Percentiles rank a stretch among this genome's conserved stretches.
Conservation (phyloP, 1,140 invertebrate species). For the Amphibalanus amphitrite region DNA sequence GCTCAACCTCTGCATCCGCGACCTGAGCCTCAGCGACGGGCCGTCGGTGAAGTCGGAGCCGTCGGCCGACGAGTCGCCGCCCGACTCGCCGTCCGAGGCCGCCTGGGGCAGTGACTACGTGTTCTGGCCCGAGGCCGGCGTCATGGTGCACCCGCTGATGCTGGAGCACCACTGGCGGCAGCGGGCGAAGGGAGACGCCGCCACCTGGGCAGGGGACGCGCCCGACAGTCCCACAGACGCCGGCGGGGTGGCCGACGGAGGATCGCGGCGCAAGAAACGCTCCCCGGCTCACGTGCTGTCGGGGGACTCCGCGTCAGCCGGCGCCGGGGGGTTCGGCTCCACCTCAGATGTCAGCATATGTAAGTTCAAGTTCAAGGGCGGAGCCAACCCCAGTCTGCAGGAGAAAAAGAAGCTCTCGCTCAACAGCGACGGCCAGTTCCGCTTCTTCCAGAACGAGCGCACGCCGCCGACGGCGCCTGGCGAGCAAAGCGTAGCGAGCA, state of each 20-base stretch:
- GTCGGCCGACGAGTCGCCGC: too few species aligned
- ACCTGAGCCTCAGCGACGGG: not conserved
- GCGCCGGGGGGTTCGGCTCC: not conserved
- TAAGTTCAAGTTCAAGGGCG: conserved; percentile 81
- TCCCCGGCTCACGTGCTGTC: not conserved
- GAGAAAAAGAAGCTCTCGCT: conserved; percentile 81
- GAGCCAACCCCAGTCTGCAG: conserved; percentile 63
- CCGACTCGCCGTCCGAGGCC: not conserved
- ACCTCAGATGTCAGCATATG: conserved; percentile 50
- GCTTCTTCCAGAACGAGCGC: conserved; percentile 40
- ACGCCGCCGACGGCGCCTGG: not conserved
- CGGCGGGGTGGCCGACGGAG: not conserved
- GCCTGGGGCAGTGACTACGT: conserved; percentile 27
- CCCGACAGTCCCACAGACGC: not conserved
- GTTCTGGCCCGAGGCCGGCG: conserved; percentile 47
- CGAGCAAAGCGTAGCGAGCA: not conserved
- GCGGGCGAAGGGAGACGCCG: not conserved
- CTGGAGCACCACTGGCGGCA: conserved; percentile 37
- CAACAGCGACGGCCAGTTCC: conserved; percentile 64
- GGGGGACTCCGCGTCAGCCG: too few species aligned
- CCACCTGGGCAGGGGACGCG: not conserved
- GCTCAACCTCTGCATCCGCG: conserved; percentile 47
- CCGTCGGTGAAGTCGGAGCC: not conserved
- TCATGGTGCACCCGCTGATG: conserved; percentile 51
- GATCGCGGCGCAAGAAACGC: not conserved